Conservation (phyloP, 2,888 invertebrate genomes). For the Iphiclides podalirius region DNA sequence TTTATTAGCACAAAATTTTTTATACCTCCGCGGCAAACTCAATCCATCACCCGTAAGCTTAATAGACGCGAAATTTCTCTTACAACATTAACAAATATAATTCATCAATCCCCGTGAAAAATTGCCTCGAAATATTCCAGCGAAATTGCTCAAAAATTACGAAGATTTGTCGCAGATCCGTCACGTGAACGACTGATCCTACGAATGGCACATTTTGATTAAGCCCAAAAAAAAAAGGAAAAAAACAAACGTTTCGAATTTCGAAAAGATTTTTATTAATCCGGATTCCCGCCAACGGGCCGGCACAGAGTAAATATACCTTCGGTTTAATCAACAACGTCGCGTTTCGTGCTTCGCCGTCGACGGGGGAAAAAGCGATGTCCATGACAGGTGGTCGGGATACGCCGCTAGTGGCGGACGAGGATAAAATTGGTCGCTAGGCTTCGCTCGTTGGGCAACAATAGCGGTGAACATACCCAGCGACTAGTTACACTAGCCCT, state of each 20-base stretch:
- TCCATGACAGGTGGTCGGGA: constrained; percentile 14
- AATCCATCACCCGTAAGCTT: constrained; percentile 15
- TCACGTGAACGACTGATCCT: neutral
- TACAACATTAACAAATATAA: constrained; percentile 20
- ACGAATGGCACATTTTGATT: neutral
- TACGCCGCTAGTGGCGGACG: constrained; percentile 7
- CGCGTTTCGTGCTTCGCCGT: constrained; percentile 1
- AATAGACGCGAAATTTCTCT: constrained; percentile 5
- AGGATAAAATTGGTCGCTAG: constrained; percentile 16
- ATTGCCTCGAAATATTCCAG: constrained; percentile 7
- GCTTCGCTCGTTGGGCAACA: neutral
- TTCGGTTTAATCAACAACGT: constrained; percentile 11
- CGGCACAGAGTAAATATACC: constrained; percentile 1
- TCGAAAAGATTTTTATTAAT: neutral
- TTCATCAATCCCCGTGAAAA: constrained; percentile 18
- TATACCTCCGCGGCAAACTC: neutral
- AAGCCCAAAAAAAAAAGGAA: neutral
- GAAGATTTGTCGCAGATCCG: constrained; percentile 9
- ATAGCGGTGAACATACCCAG: neutral
- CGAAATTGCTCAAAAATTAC: neutral
- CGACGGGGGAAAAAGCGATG: neutral
- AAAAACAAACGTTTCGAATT: neutral
- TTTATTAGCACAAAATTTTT: no score
- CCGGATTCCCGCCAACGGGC: neutral
- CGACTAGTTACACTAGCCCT: neutral